Conservation (phyloP, 2,113 vertebrate genomes). For the Lamprotornis superbus region DNA sequence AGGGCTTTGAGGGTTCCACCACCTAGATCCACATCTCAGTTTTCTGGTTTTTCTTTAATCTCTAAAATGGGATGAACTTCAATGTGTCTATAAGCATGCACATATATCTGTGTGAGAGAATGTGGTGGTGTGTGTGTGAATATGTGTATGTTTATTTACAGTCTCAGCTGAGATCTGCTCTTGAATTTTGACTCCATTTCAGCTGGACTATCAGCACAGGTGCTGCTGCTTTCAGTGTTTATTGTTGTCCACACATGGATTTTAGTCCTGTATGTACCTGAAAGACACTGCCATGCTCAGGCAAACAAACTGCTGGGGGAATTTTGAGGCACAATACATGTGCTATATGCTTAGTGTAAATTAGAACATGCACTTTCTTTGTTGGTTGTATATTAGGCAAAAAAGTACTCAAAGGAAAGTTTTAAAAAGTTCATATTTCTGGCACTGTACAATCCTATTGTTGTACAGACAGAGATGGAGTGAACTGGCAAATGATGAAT, state of each 20-base stretch:
- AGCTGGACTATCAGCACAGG: background rate
- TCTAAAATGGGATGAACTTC: background rate
- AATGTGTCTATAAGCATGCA: accelerated
- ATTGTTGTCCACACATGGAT: background rate
- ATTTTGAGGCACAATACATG: accelerated
- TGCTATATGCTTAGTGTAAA: background rate
- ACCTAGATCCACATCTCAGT: background rate
- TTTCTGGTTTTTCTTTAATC: background rate
- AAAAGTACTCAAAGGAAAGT: background rate
- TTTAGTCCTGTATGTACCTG: background rate
- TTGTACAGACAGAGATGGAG: background rate
- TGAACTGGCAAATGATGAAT: background rate
- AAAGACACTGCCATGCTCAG: background rate
- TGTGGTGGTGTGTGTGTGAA: background rate
- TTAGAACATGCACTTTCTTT: background rate
- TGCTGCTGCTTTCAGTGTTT: background rate
- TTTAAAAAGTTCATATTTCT: background rate
- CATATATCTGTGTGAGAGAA: background rate
- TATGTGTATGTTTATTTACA: background rate
- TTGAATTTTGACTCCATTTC: background rate
- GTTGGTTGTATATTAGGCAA: background rate
- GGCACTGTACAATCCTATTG: background rate
- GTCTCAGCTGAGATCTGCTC: background rate
- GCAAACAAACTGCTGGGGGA: background rate
- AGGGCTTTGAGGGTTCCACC: background rate